These are phyloP conservation scores for Pseudachorutes palmiensis DNA, from an alignment of 1,140 invertebrate species.

Conservation along the genomic window DNA sequence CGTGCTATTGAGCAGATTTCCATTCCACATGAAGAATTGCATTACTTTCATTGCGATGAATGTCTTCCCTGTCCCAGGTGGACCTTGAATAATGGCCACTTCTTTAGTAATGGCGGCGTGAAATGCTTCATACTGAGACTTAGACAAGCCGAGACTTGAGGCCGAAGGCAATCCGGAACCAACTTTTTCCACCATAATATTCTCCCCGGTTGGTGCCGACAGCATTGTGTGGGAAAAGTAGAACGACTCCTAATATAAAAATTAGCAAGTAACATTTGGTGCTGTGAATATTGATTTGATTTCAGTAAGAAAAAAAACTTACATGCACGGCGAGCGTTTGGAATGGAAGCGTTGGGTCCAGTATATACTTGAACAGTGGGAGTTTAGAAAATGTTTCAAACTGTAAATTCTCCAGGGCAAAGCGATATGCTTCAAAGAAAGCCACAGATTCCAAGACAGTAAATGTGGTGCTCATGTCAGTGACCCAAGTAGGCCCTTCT, in stretches of 20 bases:
- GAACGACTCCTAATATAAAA: too few relatives aligned
- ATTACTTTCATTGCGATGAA: constrained; percentile 47
- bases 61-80: constrained; percentile 73
- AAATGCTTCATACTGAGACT: constrained; percentile 52
- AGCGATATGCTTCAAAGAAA: constrained; percentile 61
- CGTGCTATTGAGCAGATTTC: not conserved
- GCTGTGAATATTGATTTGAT: too few relatives aligned
- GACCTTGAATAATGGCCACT: constrained; percentile 59
- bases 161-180: constrained; percentile 38
- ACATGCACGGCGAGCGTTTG: not conserved
- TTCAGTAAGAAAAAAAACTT: constrained; percentile 1
- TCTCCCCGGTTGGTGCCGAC: too few relatives aligned
- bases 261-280: too few relatives aligned
- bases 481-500: constrained; percentile 3
- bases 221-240: too few relatives aligned
- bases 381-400: not conserved
- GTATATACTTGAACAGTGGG: not conserved
- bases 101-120: constrained; percentile 53
- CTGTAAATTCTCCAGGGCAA: constrained; percentile 29
- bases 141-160: constrained; percentile 47
- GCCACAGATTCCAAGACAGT: constrained; percentile 58
- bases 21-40: not conserved
- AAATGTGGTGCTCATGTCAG: constrained; percentile 38
- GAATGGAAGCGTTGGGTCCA: not conserved
- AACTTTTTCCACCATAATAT: not conserved